phyloP scores from a whole-genome alignment of 2,888 invertebrate genomes.

The Platycheirus rosarum region DNA sequence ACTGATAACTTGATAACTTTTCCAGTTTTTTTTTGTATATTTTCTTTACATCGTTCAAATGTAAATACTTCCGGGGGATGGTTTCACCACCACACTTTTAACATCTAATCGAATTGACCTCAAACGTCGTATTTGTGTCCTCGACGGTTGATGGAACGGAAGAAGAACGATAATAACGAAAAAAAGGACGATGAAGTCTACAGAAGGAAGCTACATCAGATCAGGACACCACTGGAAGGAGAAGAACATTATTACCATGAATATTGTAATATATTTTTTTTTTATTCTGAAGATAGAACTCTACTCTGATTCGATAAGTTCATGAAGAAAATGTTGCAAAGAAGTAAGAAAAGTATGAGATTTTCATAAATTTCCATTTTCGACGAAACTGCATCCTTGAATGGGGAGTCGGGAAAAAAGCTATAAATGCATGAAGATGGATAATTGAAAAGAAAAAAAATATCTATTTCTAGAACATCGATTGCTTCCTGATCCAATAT shows the following conservation, averaged over 20 bases:
- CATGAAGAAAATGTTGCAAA: background rate
- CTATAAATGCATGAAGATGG: conserved; percentile 1
- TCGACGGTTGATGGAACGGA: conserved; percentile 44
- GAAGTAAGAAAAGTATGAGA: background rate
- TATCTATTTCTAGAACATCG: conserved; percentile 30
- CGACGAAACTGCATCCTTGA: conserved; percentile 3
- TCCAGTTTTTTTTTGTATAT: background rate
- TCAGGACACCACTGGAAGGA: background rate
- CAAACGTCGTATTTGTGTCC: conserved; percentile 53
- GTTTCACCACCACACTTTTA: conserved; percentile 37
- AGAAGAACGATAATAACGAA: conserved; percentile 41
- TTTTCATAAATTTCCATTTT: conserved; percentile 49
- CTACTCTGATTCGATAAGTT: conserved; percentile 14
- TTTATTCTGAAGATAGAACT: background rate
- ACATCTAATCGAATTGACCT: conserved; percentile 70
- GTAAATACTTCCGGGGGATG: conserved; percentile 16
- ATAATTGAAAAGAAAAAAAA: conserved; percentile 40
- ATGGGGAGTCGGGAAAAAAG: background rate
- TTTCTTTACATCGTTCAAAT: conserved; percentile 2
- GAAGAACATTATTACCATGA: conserved; percentile 52
- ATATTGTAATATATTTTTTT: conserved; percentile 39
- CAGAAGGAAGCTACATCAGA: conserved; percentile 14
- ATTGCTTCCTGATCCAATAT: conserved; percentile 47
- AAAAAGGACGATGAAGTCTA: conserved; percentile 18
- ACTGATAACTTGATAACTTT: conserved; percentile 65